Conservation (phyloP, 2,888 invertebrate genomes). For the Macaria liturata region DNA sequence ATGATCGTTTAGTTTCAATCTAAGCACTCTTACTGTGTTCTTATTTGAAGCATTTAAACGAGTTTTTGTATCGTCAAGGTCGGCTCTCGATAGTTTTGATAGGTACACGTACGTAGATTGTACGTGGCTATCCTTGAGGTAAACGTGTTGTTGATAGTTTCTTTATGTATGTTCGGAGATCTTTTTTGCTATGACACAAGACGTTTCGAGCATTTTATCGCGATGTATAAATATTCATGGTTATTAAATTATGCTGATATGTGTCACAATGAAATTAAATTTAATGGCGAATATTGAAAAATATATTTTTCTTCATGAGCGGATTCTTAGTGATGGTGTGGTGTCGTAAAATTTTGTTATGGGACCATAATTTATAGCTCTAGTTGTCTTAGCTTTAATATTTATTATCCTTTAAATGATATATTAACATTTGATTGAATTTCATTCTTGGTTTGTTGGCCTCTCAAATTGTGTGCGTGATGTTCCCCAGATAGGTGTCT, state of each 20-base stretch:
- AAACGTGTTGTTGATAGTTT: slow-evolving; percentile 36
- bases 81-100: slow-evolving; percentile 33
- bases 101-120: slow-evolving; percentile 32
- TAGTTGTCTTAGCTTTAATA: too few species aligned
- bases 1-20: slow-evolving; percentile 30
- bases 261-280: slow-evolving; percentile 21
- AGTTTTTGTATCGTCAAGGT: slow-evolving; percentile 49
- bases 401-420: too few species aligned
- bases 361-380: too few species aligned
- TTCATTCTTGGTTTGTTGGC: too few species aligned
- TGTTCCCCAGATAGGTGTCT: too few species aligned
- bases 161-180: slow-evolving; percentile 23
- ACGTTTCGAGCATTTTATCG: slow-evolving; percentile 27
- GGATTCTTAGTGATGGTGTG: too few species aligned
- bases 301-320: too few species aligned
- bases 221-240: slow-evolving; percentile 26
- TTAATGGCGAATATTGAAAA: slow-evolving; percentile 3
- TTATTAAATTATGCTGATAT: slow-evolving; percentile 21
- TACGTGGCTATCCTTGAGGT: slow-evolving; percentile 38
- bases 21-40: slow-evolving; percentile 39
- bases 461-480: too few species aligned
- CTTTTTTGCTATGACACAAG: slow-evolving; percentile 31
- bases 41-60: slow-evolving; percentile 41
- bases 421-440: too few species aligned
- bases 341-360: too few species aligned